Conservation (phyloP, 2,797 vertebrate genomes). For the Balearica regulorum region DNA sequence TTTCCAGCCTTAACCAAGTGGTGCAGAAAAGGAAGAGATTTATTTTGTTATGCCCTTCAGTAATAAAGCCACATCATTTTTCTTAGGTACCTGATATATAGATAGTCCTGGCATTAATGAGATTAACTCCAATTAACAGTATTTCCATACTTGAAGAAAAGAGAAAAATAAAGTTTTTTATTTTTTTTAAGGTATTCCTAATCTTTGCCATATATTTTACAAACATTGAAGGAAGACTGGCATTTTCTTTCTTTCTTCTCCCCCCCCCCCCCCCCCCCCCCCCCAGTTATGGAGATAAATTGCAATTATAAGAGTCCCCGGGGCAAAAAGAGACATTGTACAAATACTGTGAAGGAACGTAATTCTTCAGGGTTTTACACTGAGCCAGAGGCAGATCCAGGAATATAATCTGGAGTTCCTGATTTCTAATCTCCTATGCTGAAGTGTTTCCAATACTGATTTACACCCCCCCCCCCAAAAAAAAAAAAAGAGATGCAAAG, state of each 20-base stretch:
- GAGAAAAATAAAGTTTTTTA: not conserved
- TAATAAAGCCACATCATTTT: not conserved
- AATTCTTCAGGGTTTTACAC: not conserved
- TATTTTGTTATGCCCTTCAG: not conserved
- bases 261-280: no score
- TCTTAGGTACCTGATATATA: not conserved
- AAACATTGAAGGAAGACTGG: not conserved
- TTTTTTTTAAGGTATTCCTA: not conserved
- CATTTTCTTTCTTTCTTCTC: not conserved
- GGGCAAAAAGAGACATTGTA: not conserved
- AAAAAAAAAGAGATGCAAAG: not conserved
- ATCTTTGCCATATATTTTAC: not conserved
- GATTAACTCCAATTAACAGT: not conserved
- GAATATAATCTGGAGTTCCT: not conserved
- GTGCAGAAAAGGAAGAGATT: slow-evolving; percentile 6
- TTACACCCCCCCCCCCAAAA: not conserved
- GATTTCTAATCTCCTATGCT: not conserved
- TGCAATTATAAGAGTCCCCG: not conserved
- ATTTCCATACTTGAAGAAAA: not conserved
- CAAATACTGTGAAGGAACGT: not conserved
- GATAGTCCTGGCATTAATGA: not conserved
- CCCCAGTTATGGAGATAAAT: not conserved
- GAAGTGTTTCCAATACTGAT: not conserved
- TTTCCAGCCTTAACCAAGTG: not conserved
- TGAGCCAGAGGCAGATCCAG: not conserved